A percentile compares a stretch with the other conserved stretches of the same genome.
Conservation (phyloP, 2,113 vertebrate species). For the Pipa parva region DNA sequence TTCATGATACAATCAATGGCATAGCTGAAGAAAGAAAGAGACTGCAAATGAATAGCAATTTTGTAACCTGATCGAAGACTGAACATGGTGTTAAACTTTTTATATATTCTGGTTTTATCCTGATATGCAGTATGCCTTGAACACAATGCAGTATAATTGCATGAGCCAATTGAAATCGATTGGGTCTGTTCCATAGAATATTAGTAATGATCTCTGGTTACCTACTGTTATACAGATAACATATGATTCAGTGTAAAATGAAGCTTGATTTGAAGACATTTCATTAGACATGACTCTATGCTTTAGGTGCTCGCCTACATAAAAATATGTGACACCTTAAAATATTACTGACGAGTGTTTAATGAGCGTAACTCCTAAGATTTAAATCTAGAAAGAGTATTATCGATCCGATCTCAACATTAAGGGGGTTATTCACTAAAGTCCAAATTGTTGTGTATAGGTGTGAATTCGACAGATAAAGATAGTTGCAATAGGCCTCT, state of each 20-base stretch:
- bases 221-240: background rate
- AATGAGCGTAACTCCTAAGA: too few relatives aligned
- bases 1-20: slow-evolving; percentile 4
- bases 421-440: too few relatives aligned
- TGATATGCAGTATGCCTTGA: background rate
- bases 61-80: slow-evolving; percentile 5
- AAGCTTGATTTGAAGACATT: background rate
- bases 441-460: too few relatives aligned
- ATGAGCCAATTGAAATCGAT: slow-evolving; percentile 6
- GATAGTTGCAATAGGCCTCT: too few relatives aligned
- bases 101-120: background rate
- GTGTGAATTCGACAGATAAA: too few relatives aligned
- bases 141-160: slow-evolving; percentile 9
- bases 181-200: background rate
- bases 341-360: too few relatives aligned
- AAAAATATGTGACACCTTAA: too few relatives aligned
- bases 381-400: too few relatives aligned
- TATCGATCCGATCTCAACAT: too few relatives aligned
- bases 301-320: too few relatives aligned
- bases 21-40: background rate
- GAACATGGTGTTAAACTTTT: background rate
- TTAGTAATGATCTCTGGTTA: background rate
- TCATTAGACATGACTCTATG: too few relatives aligned
- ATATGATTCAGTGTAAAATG: background rate
- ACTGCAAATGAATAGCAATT: slow-evolving; percentile 7